These are phyloP conservation scores for Ennomos erosarius DNA, from an alignment of 2,888 invertebrate genomes.

Conservation along the genomic window DNA sequence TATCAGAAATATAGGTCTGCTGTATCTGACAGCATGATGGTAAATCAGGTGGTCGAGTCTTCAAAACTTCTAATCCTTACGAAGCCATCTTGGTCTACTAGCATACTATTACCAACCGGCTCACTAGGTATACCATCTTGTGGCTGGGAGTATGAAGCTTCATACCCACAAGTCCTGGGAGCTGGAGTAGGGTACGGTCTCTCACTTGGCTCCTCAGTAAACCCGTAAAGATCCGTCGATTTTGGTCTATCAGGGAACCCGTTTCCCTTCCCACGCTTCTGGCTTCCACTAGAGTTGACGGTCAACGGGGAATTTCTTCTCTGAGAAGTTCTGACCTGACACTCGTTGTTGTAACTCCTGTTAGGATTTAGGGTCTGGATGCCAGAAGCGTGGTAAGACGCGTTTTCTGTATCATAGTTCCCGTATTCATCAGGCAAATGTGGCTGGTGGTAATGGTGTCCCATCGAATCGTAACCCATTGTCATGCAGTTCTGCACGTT, in stretches of 20 bases:
- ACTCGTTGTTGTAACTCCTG: constrained; percentile 76
- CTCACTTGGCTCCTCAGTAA: constrained; percentile 78
- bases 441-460: constrained; percentile 82
- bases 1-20: constrained; percentile 75
- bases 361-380: constrained; percentile 82
- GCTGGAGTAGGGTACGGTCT: constrained; percentile 81
- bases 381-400: constrained; percentile 81
- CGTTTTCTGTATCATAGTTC: constrained; percentile 78
- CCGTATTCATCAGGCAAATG: constrained; percentile 81
- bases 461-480: constrained; percentile 84
- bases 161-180: constrained; percentile 75
- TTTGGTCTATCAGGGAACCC: constrained; percentile 87
- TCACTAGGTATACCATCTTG: constrained; percentile 81
- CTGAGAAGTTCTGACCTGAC: constrained; percentile 73
- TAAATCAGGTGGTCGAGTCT: constrained; percentile 81
- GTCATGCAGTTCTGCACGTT: constrained; percentile 85
- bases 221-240: constrained; percentile 86
- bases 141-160: constrained; percentile 83
- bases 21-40: constrained; percentile 69
- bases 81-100: constrained; percentile 96
- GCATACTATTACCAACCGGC: constrained; percentile 88
- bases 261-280: constrained; percentile 79
- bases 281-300: constrained; percentile 79
- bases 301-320: constrained; percentile 78
- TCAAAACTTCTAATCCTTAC: constrained; percentile 92